Evolutionary conservation across 2,797 vertebrate genomes (phyloP).

Genomic region (Lycodopsis pacificus): DNA sequence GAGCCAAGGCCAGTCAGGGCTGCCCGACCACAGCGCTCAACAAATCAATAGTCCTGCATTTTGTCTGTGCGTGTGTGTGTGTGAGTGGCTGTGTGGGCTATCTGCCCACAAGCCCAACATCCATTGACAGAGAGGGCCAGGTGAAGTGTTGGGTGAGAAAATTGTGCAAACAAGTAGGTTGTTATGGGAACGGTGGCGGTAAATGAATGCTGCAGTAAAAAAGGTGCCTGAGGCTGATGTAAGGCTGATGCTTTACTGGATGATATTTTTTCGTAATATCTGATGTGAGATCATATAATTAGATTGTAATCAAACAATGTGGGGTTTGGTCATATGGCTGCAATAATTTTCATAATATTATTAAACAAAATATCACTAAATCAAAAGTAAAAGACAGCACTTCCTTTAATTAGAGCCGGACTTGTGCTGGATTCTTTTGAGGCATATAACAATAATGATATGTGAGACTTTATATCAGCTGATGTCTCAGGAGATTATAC

Average conservation of each 20-base stretch:
- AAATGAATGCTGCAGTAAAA: slow-evolving; percentile 45
- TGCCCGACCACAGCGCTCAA: slow-evolving; percentile 61
- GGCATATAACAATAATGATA: neutral
- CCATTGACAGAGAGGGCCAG: slow-evolving; percentile 45
- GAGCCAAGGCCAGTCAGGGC: slow-evolving; percentile 63
- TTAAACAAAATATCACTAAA: neutral
- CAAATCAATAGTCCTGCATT: slow-evolving; percentile 77
- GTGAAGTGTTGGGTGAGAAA: slow-evolving; percentile 49
- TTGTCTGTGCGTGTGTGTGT: slow-evolving; percentile 25
- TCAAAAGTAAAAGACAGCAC: neutral
- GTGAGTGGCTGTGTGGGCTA: neutral
- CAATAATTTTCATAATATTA: neutral
- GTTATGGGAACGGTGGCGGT: slow-evolving; percentile 16
- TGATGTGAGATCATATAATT: no score
- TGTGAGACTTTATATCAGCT: neutral
- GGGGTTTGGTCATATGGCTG: no score
- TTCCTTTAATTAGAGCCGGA: neutral
- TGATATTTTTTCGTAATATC: neutral
- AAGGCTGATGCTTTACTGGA: slow-evolving; percentile 7
- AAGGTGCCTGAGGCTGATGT: slow-evolving; percentile 22
- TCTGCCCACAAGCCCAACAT: slow-evolving; percentile 52
- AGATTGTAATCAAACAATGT: neutral
- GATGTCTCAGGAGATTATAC: no score
- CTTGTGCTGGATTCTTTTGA: neutral
- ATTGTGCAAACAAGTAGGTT: slow-evolving; percentile 58